Evolutionary conservation across 2,888 invertebrate genomes (phyloP).

Genomic region (Phania funesta): DNA sequence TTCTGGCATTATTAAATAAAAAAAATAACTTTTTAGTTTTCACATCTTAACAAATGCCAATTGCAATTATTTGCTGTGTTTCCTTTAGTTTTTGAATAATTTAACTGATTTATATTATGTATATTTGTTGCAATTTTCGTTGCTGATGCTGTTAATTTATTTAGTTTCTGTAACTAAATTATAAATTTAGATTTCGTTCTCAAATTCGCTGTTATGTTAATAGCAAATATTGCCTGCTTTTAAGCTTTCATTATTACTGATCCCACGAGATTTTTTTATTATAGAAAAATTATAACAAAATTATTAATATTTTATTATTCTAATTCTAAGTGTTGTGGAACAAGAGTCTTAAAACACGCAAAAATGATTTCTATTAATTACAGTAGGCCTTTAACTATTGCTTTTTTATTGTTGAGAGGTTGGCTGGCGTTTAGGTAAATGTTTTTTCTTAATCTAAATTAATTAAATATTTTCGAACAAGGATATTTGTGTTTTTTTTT

Average conservation of each 20-base stretch:
- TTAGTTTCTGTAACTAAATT: conserved; percentile 6
- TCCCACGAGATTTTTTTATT: background rate
- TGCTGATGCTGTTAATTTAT: conserved; percentile 5
- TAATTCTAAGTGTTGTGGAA: background rate
- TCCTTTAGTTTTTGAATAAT: conserved; percentile 42
- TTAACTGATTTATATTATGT: background rate
- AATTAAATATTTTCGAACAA: too few species aligned
- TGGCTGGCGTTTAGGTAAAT: too few species aligned
- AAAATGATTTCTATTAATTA: background rate
- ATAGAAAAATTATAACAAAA: background rate
- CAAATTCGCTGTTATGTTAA: background rate
- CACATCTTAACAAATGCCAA: conserved; percentile 48
- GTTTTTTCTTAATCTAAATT: too few species aligned
- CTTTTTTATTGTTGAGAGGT: too few species aligned
- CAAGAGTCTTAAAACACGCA: background rate
- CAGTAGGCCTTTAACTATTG: background rate
- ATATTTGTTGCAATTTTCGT: conserved; percentile 18
- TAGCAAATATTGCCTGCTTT: background rate
- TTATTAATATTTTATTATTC: background rate
- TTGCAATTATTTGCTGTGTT: conserved; percentile 36
- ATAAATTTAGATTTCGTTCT: conserved; percentile 14
- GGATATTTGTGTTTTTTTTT: too few species aligned
- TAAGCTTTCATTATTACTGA: background rate
- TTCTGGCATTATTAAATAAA: conserved; percentile 73
- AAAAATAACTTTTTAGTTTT: conserved; percentile 40